Evolutionary conservation across 2,797 vertebrate species (phyloP).

Genomic region (Austrolebias charrua): DNA sequence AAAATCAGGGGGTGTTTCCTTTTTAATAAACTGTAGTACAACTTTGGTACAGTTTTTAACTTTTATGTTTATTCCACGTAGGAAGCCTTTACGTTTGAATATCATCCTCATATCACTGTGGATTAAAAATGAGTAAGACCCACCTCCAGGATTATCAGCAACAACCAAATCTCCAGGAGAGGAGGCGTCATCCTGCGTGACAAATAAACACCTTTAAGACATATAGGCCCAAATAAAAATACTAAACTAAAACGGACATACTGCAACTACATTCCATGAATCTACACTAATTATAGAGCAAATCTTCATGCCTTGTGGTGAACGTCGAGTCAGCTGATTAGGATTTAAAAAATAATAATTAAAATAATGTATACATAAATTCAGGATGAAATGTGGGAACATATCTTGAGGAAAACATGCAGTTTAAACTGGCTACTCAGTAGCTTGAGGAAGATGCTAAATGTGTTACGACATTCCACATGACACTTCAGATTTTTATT

Average conservation of each 20-base stretch:
- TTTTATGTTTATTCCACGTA: slow-evolving; percentile 4
- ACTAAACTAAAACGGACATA: not conserved
- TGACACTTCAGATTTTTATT: too few species aligned
- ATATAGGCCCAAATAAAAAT: not conserved
- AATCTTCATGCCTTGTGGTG: too few species aligned
- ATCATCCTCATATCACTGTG: slow-evolving; percentile 8
- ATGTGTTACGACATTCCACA: too few species aligned
- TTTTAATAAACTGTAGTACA: not conserved
- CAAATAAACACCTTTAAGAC: slow-evolving; percentile 7
- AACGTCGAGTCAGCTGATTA: too few species aligned
- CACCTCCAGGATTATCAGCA: slow-evolving; percentile 88
- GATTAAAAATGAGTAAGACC: slow-evolving; percentile 47
- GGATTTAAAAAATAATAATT: too few species aligned
- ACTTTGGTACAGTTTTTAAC: not conserved
- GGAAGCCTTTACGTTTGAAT: slow-evolving; percentile 6
- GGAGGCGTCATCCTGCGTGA: slow-evolving; percentile 90
- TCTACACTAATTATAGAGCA: not conserved
- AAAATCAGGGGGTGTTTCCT: not conserved
- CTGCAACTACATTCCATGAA: not conserved
- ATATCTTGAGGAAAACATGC: too few species aligned
- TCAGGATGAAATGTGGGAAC: not conserved
- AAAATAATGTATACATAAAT: not conserved
- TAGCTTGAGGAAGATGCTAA: too few species aligned
- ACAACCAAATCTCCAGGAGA: slow-evolving; percentile 96
- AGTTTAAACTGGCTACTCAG: too few species aligned